A percentile compares a stretch with the other conserved stretches of the same genome.
Conservation (phyloP, 2,113 vertebrate species). For the Brachirus orientalis region DNA sequence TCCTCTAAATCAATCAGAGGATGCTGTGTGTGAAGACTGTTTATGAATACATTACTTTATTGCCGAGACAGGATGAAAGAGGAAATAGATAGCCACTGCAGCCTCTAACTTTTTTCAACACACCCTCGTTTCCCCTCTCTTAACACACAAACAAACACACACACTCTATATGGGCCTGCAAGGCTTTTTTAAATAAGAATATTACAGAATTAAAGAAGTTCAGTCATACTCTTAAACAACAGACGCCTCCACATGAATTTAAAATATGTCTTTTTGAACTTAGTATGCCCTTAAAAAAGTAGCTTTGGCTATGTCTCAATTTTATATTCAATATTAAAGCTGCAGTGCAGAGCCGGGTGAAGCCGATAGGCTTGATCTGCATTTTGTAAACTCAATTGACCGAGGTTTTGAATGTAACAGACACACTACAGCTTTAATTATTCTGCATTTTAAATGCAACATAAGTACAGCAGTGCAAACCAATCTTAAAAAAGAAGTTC, state of each 20-base stretch:
- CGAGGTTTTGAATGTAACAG: too few relatives aligned
- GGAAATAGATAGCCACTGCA: conserved; percentile 32
- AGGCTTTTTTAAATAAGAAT: conserved; percentile 2
- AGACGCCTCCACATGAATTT: neutral
- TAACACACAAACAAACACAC: neutral
- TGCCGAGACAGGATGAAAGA: conserved; percentile 27
- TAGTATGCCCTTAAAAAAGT: neutral
- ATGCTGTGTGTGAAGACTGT: conserved; percentile 12
- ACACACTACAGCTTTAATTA: too few relatives aligned
- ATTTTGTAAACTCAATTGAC: too few relatives aligned
- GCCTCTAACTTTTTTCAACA: conserved; percentile 30
- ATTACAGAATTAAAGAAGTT: neutral
- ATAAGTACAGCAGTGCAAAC: too few relatives aligned
- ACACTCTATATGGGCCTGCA: neutral
- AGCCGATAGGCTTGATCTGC: too few relatives aligned
- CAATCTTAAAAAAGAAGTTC: too few relatives aligned
- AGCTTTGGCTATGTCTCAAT: neutral
- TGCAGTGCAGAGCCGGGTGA: too few relatives aligned
- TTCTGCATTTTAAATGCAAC: too few relatives aligned
- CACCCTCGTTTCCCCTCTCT: neutral
- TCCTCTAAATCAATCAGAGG: conserved; percentile 33
- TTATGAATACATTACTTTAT: conserved; percentile 48
- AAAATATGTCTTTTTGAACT: conserved; percentile 1
- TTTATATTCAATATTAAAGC: neutral
- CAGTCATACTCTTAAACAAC: neutral